Evolutionary conservation across 1,140 invertebrate species (phyloP).

Genomic region (Drosophila murphyi): DNA sequence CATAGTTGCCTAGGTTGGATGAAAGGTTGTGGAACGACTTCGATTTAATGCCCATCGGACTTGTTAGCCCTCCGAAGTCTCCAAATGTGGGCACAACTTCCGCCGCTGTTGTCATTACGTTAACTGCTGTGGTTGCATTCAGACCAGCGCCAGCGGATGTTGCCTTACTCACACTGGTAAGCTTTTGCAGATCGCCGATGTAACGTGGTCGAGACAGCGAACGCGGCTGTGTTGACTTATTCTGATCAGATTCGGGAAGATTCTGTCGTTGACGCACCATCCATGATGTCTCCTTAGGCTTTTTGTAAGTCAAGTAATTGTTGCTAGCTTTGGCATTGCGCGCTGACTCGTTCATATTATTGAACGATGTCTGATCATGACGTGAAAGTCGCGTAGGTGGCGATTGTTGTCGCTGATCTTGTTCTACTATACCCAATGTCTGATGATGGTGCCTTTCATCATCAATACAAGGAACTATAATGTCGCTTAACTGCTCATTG

Average conservation of each 20-base stretch:
- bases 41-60: slow-evolving; percentile 83
- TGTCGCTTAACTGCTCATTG: slow-evolving; percentile 53
- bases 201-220: slow-evolving; percentile 80
- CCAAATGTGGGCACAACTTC: neutral
- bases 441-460: slow-evolving; percentile 17
- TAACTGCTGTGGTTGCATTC: slow-evolving; percentile 46
- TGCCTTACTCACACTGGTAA: slow-evolving; percentile 71
- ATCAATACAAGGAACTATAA: slow-evolving; percentile 44
- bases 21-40: slow-evolving; percentile 83
- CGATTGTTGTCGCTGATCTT: slow-evolving; percentile 27
- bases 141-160: slow-evolving; percentile 73
- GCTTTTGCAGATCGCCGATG: slow-evolving; percentile 75
- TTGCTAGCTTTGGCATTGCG: slow-evolving; percentile 37
- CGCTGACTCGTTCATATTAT: slow-evolving; percentile 36
- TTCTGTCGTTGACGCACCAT: slow-evolving; percentile 46
- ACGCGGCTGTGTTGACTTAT: slow-evolving; percentile 38
- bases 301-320: slow-evolving; percentile 77
- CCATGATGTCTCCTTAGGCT: slow-evolving; percentile 68
- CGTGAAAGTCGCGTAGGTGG: slow-evolving; percentile 56
- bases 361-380: slow-evolving; percentile 45
- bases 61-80: slow-evolving; percentile 62
- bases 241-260: slow-evolving; percentile 10
- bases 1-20: slow-evolving; percentile 51
- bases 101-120: slow-evolving; percentile 6
- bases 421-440: slow-evolving; percentile 4